Conservation (phyloP, 1,140 invertebrate genomes). For the Caerostris darwini region DNA sequence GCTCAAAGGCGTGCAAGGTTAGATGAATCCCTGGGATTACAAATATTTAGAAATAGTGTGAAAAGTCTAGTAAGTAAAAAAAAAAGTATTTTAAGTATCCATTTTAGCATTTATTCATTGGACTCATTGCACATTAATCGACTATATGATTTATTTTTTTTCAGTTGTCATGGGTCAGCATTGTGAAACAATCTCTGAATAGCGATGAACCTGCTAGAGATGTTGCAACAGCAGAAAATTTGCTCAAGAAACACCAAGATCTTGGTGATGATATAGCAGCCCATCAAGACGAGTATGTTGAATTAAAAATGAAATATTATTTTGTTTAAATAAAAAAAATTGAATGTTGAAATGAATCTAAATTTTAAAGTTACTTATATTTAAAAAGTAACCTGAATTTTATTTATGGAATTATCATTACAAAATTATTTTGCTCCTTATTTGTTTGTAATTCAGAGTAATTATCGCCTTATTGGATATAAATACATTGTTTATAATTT, state of each 20-base stretch:
- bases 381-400: too few relatives aligned
- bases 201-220: conserved; percentile 92
- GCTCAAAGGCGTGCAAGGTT: conserved; percentile 89
- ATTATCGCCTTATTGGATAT: too few relatives aligned
- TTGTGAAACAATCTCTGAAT: conserved; percentile 91
- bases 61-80: conserved; percentile 86
- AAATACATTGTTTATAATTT: too few relatives aligned
- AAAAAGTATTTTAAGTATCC: not conserved
- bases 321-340: too few relatives aligned
- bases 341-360: too few relatives aligned
- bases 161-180: conserved; percentile 88
- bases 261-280: conserved; percentile 94
- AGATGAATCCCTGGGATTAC: conserved; percentile 95
- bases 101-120: not conserved
- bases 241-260: conserved; percentile 95
- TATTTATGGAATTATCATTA: too few relatives aligned
- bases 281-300: conserved; percentile 89
- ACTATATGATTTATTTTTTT: not conserved
- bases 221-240: conserved; percentile 93
- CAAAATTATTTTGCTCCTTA: too few relatives aligned
- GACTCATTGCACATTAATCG: not conserved
- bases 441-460: too few relatives aligned
- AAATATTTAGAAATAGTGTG: conserved; percentile 94
- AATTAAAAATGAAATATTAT: not conserved
- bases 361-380: too few relatives aligned